Conservation (phyloP, 2,888 invertebrate genomes). For the Drosophila atripex region DNA sequence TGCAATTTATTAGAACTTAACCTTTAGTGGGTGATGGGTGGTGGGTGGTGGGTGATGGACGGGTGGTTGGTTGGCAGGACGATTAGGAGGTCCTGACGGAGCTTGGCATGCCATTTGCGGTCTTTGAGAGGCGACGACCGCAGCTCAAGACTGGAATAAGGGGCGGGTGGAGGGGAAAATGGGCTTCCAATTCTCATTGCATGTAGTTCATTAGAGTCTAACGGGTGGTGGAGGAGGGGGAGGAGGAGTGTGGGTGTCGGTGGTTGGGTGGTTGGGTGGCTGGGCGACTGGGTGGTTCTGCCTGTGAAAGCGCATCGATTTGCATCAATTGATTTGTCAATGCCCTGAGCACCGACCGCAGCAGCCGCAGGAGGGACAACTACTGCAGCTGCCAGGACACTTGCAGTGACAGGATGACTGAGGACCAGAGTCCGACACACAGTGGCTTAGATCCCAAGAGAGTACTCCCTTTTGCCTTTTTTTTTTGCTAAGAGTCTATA, state of each 20-base stretch:
- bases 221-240: constrained; percentile 37
- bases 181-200: constrained; percentile 6
- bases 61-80: too few relatives aligned
- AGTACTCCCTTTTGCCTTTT: too few relatives aligned
- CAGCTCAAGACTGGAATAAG: constrained; percentile 17
- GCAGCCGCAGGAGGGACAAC: constrained; percentile 23
- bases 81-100: constrained; percentile 6
- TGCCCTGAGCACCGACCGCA: constrained; percentile 42
- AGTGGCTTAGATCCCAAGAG: constrained; percentile 7
- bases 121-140: constrained; percentile 13
- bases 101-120: constrained; percentile 29
- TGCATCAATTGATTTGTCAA: constrained; percentile 41
- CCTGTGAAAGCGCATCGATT: constrained; percentile 23
- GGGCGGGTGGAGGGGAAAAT: neutral
- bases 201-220: constrained; percentile 59
- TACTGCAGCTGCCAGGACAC: constrained; percentile 9
- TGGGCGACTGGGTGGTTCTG: neutral
- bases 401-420: constrained; percentile 8
- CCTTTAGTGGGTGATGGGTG: neutral
- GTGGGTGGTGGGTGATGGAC: neutral
- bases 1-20: too few relatives aligned
- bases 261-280: constrained; percentile 9
- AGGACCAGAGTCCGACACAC: neutral
- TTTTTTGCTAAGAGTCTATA: too few relatives aligned
- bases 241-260: neutral